phyloP scores from a whole-genome alignment of 2,797 vertebrate species.

The Sternarchorhynchus goeldii region DNA sequence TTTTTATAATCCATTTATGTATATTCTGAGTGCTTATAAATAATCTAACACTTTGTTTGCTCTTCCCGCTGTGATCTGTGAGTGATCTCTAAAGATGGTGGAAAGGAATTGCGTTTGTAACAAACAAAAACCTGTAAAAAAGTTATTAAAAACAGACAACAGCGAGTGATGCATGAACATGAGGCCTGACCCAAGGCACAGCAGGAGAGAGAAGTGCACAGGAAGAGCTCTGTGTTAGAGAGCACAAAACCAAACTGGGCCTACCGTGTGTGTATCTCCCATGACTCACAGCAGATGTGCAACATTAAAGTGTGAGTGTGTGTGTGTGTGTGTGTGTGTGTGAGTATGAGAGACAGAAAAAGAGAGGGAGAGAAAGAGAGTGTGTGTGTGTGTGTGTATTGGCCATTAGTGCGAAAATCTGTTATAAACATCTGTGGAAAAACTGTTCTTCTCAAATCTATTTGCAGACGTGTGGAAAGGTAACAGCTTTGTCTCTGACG shows the following conservation, averaged over 20 bases:
- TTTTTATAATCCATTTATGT: no score
- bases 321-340: slow-evolving; percentile 31
- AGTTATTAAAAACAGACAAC: not conserved
- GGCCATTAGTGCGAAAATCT: slow-evolving; percentile 36
- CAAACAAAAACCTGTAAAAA: not conserved
- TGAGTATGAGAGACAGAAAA: not conserved
- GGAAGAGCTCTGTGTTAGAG: not conserved
- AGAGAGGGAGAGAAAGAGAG: not conserved
- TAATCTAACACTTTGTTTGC: not conserved
- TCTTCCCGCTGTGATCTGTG: not conserved
- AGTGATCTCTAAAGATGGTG: not conserved
- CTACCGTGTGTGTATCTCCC: slow-evolving; percentile 19
- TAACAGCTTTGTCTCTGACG: not conserved
- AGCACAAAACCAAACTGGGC: slow-evolving; percentile 32
- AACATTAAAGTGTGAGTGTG: slow-evolving; percentile 47
- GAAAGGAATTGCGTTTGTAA: not conserved
- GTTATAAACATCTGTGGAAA: slow-evolving; percentile 50
- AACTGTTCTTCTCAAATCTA: slow-evolving; percentile 45
- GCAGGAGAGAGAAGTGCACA: slow-evolving; percentile 12
- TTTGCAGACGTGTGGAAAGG: slow-evolving; percentile 18
- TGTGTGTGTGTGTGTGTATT: slow-evolving; percentile 11
- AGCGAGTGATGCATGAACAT: not conserved
- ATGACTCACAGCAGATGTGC: slow-evolving; percentile 54
- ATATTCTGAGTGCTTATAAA: slow-evolving; percentile 1
- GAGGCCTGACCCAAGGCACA: not conserved